Conservation (phyloP, 2,797 vertebrate genomes). For the Etheostoma perlongum region DNA sequence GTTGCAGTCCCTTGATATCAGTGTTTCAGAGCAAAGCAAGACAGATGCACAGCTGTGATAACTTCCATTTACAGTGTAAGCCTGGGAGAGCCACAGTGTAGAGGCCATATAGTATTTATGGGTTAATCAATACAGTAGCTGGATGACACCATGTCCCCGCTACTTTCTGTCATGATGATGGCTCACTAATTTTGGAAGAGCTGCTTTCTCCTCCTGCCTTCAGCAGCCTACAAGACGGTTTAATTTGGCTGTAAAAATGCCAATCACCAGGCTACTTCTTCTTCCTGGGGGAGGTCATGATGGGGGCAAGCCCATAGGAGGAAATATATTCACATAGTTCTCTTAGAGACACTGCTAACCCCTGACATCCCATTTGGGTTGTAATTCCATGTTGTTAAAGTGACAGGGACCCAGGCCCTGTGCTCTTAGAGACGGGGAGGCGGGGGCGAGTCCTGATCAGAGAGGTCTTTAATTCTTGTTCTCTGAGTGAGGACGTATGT, state of each 20-base stretch:
- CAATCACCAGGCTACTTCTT: conserved; percentile 89
- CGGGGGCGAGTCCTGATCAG: conserved; percentile 60
- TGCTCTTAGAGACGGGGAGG: conserved; percentile 72
- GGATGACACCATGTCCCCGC: conserved; percentile 94
- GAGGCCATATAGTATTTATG: conserved; percentile 86
- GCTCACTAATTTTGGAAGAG: conserved; percentile 95
- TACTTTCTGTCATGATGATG: conserved; percentile 96
- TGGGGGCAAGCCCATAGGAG: conserved; percentile 92
- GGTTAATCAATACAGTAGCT: conserved; percentile 93
- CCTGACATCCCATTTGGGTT: conserved; percentile 91
- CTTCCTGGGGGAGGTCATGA: conserved; percentile 87
- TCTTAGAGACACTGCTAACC: conserved; percentile 87
- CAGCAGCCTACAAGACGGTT: conserved; percentile 77
- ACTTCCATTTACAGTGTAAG: conserved; percentile 79
- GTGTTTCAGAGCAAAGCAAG: conserved; percentile 62
- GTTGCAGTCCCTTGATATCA: conserved; percentile 27
- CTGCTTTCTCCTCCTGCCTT: conserved; percentile 86
- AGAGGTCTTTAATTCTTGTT: conserved; percentile 69
- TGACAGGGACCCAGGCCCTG: conserved; percentile 88
- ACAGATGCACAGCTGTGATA: conserved; percentile 73
- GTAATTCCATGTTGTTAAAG: conserved; percentile 93
- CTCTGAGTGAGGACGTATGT: conserved; percentile 21
- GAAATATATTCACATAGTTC: conserved; percentile 90
- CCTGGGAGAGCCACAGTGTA: conserved; percentile 67
- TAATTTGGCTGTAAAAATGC: conserved; percentile 94